Percentiles rank a stretch among this genome's conserved stretches.
phyloP scores from a whole-genome alignment of 1,140 invertebrate species.

The Drosophila rhopaloa region DNA sequence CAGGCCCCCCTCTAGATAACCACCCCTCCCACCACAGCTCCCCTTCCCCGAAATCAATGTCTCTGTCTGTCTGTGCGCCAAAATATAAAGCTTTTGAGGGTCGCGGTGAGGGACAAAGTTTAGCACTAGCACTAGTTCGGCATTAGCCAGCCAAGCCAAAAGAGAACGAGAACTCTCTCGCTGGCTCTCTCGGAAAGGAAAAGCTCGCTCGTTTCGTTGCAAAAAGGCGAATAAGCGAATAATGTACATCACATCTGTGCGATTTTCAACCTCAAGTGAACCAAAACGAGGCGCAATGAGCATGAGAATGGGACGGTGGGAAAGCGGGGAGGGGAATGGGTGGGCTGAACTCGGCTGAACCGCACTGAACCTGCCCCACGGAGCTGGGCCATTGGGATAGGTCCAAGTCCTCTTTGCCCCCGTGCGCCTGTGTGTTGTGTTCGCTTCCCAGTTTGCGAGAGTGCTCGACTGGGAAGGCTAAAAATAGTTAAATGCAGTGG shows the following conservation, averaged over 20 bases:
- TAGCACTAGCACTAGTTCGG: constrained; percentile 22
- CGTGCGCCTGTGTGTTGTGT: constrained; percentile 1
- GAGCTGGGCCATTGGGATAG: constrained; percentile 68
- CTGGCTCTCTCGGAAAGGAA: constrained; percentile 21
- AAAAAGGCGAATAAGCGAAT: constrained; percentile 20
- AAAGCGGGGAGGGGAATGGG: background rate
- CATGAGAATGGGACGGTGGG: background rate
- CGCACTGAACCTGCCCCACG: constrained; percentile 64
- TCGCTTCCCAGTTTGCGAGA: constrained; percentile 15
- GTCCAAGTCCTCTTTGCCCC: constrained; percentile 59
- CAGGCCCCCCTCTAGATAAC: background rate
- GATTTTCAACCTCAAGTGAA: constrained; percentile 48
- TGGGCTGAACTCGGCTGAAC: constrained; percentile 37
- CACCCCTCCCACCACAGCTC: too few relatives aligned
- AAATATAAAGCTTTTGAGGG: constrained; percentile 69
- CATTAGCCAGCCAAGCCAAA: constrained; percentile 30
- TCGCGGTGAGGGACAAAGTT: constrained; percentile 72
- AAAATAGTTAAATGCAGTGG: constrained; percentile 58
- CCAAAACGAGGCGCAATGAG: constrained; percentile 20
- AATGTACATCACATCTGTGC: constrained; percentile 51
- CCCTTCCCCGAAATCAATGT: constrained; percentile 61
- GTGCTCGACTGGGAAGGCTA: constrained; percentile 47
- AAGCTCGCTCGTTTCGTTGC: constrained; percentile 52
- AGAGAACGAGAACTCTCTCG: constrained; percentile 4
- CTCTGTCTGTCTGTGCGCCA: constrained; percentile 47